A percentile compares a stretch with the other conserved stretches of the same genome.
Evolutionary conservation across 2,797 vertebrate species (phyloP).

Genomic region (Basileuterus tristriatus): DNA sequence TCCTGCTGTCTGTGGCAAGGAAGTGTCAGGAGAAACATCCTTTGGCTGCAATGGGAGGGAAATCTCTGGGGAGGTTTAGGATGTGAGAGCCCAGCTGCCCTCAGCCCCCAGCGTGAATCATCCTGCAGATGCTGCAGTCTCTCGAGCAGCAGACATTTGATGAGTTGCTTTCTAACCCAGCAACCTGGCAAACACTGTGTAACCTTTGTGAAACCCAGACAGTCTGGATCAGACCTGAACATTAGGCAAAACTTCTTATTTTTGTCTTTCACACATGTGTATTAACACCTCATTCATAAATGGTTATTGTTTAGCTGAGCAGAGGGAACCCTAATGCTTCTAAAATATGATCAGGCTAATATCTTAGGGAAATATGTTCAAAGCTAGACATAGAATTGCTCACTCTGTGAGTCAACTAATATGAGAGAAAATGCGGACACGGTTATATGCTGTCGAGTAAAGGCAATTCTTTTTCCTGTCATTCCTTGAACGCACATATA

Average conservation of each 20-base stretch:
- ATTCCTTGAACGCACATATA: neutral
- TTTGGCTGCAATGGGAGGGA: fast-evolving
- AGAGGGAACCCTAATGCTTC: neutral
- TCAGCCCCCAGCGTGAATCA: neutral
- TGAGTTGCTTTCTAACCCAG: neutral
- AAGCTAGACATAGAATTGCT: neutral
- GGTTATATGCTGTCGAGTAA: neutral
- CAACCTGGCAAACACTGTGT: neutral
- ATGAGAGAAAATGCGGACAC: neutral
- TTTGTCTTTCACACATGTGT: neutral
- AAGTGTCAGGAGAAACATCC: neutral
- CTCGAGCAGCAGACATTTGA: neutral
- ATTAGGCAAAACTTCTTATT: neutral
- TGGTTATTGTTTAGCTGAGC: neutral
- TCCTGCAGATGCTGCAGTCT: neutral
- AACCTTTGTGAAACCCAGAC: neutral
- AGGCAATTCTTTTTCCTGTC: neutral
- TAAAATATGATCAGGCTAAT: neutral
- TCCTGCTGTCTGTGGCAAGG: neutral
- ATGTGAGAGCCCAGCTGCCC: neutral
- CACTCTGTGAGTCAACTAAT: neutral
- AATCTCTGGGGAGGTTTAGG: neutral
- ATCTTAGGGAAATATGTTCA: neutral
- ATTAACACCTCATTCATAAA: neutral
- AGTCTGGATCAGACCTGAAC: neutral